These are phyloP conservation scores for Physella acuta DNA, from an alignment of 1,140 invertebrate genomes.

Conservation along the genomic window DNA sequence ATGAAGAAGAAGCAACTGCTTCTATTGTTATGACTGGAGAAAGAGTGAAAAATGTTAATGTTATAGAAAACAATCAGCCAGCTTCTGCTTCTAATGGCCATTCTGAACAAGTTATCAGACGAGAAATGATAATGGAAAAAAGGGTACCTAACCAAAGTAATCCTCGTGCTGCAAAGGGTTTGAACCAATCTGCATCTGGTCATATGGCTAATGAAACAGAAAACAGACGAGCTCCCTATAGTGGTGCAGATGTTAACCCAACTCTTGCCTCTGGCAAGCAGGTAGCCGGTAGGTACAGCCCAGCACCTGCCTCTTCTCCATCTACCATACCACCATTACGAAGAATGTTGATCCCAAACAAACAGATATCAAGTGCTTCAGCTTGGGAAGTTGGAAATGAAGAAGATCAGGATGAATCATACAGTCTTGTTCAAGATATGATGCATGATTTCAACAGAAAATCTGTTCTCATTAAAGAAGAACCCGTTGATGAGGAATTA, in stretches of 20 bases:
- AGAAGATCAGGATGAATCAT: background rate
- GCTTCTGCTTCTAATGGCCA: background rate
- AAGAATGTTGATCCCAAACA: constrained; percentile 15
- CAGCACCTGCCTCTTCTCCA: background rate
- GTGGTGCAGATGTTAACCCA: background rate
- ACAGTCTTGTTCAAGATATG: background rate
- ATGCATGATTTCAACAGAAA: too few species aligned
- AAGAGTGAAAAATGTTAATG: background rate
- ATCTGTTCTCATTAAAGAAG: too few species aligned
- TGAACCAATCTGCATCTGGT: background rate
- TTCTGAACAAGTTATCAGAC: background rate
- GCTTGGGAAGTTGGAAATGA: constrained; percentile 9
- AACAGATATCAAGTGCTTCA: constrained; percentile 5
- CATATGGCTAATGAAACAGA: background rate
- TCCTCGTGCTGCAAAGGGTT: background rate
- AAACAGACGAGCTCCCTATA: background rate
- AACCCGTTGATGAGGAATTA: too few species aligned
- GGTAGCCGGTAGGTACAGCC: background rate
- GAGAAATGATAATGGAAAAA: background rate
- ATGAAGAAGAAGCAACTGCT: background rate
- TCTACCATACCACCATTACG: constrained; percentile 1
- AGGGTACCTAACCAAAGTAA: background rate
- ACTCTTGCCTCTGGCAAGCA: background rate
- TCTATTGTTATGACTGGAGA: background rate
- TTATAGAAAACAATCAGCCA: background rate